Evolutionary conservation across 2,113 vertebrate species (phyloP), one percentile per base, ranked within the genome.

Genomic region (Poecile atricapillus): DNA sequence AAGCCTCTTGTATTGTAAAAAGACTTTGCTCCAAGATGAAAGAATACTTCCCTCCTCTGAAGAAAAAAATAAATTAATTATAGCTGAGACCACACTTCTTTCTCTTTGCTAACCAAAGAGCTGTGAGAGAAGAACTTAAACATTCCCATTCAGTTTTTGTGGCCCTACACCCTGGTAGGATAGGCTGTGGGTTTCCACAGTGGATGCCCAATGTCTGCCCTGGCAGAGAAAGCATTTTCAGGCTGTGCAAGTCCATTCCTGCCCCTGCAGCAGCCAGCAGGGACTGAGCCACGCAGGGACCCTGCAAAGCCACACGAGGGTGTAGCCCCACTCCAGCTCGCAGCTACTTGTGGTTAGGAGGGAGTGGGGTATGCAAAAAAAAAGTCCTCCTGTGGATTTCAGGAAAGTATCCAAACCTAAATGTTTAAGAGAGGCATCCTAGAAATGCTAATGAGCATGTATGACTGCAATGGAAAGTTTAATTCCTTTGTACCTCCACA

Each of bases 261-360:
- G 46, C 20, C 58, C 24, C 2, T 7, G 56, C 46, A 28, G 63
- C 31, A 27, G 44, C 31, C 11, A 15, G 2, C 39, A 5, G 0
- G 6, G 11, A 58, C 60, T 37, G 80, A 43, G 83, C 58, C 63
- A 31, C 0, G 0, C 65, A 46, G 50, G 24, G 20, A 33, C 17
- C 12, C 41, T 22, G 62, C 37, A 16, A 15, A 10, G 2, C 9
- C 56, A 37, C 33, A 3, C 0, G 2, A 9, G 44, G 4, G 9
- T 1, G 10, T 0, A 7, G 8, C 80, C 65, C 63, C 64, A 27
- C 18, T 9, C 23, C 3, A 3, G 39, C 5, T 3, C 2, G 1
- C 62, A 56, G 49, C 33, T 15, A n/a, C 1, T 2, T 8, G 33
- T 3, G 4, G 5, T 16, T 53, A 19, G 27, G 24, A 35, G 6